Base-by-base conservation (phyloP, 1,140 invertebrate genomes). In the Aphelinus certus region DNA sequence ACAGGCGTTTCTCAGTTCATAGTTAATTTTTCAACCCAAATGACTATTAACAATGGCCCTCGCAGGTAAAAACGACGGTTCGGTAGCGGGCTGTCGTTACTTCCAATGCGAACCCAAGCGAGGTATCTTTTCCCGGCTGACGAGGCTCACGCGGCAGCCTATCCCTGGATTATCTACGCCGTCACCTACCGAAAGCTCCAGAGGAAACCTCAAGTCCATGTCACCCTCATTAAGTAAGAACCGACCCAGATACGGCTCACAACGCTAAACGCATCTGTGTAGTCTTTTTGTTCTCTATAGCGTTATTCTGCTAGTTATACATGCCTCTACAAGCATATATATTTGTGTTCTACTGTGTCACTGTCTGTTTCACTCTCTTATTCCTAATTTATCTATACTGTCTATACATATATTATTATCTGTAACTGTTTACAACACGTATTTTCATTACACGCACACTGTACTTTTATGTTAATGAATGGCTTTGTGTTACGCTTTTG, bases 21-120 rank as follows among this genome's bases (percentile, higher is more conserved):
- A 45, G 55, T 75, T 63, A 73, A n/a, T 74, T 63, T 51, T 72
- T 63, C 73, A 56, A 42, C 55, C 68, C 56, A 68, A 49, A 49
- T 53, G 51, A 7, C 56, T 9, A 51, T 43, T 6, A 43, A 46
- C 60, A 49, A 26, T 26, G 26, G 26, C 26, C 26, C 26, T 26
- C 26, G 26, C 26, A 96, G 95, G 95, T 58, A 99, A 99, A 90
- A 99, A 99, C 86, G 97, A 99, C 89, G 98, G 98, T 26, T 96
- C 96, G 42, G 97, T 99, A 60, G 94, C 94, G 69, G 97, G 97
- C 49, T 92, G 93, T 45, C 90, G 94, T 49, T 98, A 98, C 85
- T 98, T 98, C 85, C 96, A 98, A 87, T 99, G 97, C 86, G 95
- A 97, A 86, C 91, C 95, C 5, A 96, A 96, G 81, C 92, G 93